Percentiles rank a stretch among this genome's conserved stretches.
Evolutionary conservation across 2,113 vertebrate species (phyloP).

Genomic region (Nothocercus nigrocapillus): DNA sequence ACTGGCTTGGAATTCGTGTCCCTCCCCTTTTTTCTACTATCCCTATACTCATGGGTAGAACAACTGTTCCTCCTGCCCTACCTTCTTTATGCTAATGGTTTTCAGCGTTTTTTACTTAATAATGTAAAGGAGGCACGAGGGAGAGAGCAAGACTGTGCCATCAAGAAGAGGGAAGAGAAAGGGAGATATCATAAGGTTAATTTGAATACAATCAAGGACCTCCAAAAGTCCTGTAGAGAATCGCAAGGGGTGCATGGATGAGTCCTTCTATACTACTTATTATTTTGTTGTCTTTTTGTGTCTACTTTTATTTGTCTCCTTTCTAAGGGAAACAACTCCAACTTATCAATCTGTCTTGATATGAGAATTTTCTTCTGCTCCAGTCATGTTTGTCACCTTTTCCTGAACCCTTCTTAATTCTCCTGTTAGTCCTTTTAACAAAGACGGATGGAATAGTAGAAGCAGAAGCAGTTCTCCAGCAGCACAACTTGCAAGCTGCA

Average conservation of each 20-base stretch:
- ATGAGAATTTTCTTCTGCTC: not conserved
- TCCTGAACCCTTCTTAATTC: conserved; percentile 16
- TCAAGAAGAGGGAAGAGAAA: not conserved
- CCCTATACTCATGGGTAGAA: not conserved
- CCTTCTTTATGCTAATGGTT: not conserved
- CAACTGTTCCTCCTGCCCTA: not conserved
- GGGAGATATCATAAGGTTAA: not conserved
- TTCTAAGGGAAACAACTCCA: conserved; percentile 2
- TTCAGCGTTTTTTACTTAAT: not conserved
- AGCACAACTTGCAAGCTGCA: fast-evolving
- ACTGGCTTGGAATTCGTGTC: not conserved
- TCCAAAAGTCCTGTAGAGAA: not conserved
- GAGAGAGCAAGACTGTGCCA: not conserved
- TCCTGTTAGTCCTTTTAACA: conserved; percentile 36
- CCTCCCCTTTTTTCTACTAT: not conserved
- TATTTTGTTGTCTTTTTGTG: conserved; percentile 3
- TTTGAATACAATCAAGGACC: not conserved
- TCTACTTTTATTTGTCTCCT: conserved; percentile 14
- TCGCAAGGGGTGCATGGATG: not conserved
- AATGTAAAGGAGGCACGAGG: not conserved
- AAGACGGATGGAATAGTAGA: conserved; percentile 17
- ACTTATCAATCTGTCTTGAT: not conserved
- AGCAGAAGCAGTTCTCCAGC: not conserved
- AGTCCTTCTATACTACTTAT: not conserved
- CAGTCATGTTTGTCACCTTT: not conserved